Evolutionary conservation across 2,113 vertebrate genomes (phyloP).

Genomic region (Myxocyprinus asiaticus): DNA sequence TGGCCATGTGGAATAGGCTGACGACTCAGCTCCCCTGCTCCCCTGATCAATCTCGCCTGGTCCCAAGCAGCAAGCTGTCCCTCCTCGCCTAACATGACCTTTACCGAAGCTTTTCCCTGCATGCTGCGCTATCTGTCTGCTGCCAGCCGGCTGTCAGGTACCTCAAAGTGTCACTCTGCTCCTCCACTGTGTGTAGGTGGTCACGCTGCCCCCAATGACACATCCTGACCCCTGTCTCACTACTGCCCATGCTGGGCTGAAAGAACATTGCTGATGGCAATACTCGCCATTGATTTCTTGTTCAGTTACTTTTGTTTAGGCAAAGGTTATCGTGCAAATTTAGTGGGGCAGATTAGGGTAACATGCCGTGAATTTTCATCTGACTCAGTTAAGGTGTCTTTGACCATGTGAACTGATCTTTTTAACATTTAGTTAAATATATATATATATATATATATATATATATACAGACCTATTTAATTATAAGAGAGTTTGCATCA

Average conservation of each 20-base stretch:
- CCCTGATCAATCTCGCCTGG: conserved; percentile 23
- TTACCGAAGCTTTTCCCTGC: conserved; percentile 49
- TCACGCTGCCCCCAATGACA: conserved; percentile 1
- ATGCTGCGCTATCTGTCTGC: conserved; percentile 52
- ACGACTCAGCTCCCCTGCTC: conserved; percentile 62
- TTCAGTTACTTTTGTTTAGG: neutral
- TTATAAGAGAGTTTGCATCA: no score
- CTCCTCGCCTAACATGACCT: conserved; percentile 58
- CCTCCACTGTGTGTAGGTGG: conserved; percentile 24
- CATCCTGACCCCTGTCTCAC: conserved; percentile 31
- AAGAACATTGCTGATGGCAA: neutral
- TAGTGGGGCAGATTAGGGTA: neutral
- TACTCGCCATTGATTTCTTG: neutral
- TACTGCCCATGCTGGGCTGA: neutral
- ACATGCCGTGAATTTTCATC: no score
- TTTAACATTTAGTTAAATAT: no score
- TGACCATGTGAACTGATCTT: no score
- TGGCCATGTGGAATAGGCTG: conserved; percentile 71
- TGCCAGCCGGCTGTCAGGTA: conserved; percentile 54
- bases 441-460: no score
- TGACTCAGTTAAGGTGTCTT: no score
- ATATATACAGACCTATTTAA: no score
- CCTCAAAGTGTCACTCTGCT: neutral
- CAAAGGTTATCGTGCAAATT: neutral
- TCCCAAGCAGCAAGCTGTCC: conserved; percentile 60